Evolutionary conservation across 2,888 invertebrate genomes (phyloP).

Genomic region (Caprella mutica): DNA sequence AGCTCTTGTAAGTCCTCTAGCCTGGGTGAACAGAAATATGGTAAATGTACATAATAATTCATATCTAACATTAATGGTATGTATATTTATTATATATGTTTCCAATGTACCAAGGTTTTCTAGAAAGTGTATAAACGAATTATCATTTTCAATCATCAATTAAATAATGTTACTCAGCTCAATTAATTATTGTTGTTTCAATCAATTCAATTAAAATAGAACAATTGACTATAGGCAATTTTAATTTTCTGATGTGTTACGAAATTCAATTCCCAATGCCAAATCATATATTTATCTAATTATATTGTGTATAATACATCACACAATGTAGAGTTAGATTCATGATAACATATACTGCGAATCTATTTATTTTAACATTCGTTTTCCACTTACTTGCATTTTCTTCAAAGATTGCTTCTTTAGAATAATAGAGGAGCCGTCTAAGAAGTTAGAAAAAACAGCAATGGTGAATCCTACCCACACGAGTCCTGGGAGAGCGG

Average conservation of each 20-base stretch:
- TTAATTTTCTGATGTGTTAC: neutral
- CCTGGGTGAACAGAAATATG: conserved; percentile 47
- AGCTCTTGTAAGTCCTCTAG: conserved; percentile 21
- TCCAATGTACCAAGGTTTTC: no score
- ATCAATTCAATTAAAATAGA: conserved; percentile 15
- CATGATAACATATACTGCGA: no score
- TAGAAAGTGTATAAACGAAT: no score
- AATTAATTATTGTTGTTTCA: no score
- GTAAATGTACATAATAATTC: neutral
- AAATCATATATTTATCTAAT: neutral
- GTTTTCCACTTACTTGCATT: conserved; percentile 22
- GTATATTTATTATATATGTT: conserved; percentile 3
- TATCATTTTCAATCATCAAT: no score
- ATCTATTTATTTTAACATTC: no score
- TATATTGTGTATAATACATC: neutral
- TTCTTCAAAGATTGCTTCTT: conserved; percentile 25
- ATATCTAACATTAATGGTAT: neutral
- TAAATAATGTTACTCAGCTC: no score
- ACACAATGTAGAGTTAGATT: neutral
- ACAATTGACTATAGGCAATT: neutral
- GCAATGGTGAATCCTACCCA: no score
- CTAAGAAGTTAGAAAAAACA: conserved; percentile 66
- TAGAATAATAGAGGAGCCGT: conserved; percentile 47
- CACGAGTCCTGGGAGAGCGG: no score
- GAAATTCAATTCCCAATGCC: neutral